Base-by-base conservation (phyloP, 2,113 vertebrate genomes). In the Carlito syrichta region DNA sequence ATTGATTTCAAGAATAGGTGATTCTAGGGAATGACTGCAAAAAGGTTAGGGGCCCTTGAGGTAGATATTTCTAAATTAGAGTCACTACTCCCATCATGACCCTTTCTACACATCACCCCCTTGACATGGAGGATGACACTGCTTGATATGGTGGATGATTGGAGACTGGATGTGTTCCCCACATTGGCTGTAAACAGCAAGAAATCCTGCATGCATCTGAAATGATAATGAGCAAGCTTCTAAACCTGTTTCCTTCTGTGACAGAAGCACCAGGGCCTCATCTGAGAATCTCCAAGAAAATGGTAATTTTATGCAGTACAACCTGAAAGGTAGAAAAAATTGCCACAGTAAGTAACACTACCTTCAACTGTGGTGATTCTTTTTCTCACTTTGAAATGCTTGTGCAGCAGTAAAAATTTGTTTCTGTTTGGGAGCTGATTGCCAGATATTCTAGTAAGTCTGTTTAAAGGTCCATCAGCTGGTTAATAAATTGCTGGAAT, bases 291-390 rank as follows among this genome's bases (percentile, higher is more conserved):
- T 95, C 93, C 48, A 45, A 45, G 89, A 86, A 87, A 78, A 88
- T 84, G 76, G 63, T 66, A 85, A 94, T 94, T 91, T 91, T 86
- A 93, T 96, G 40, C 77, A n/a, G 23, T 58, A 20, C 7, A 62
- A 90, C 50, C 38, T 88, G 30, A 77, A 97, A 91, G 27, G 35
- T 38, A 85, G 86, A 8, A 86, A 56, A 82, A 40, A 16, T 43
- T 56, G 40, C 60, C 83, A 1, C 35, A 17, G 45, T 91, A 91
- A 79, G 85, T 86, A 96, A 71, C 27, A 66, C 54, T 30, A 30
- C 32, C 22, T 79, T 91, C n/a, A 84, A 85, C 45, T 68, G 5
- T 58, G 48, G 11, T 73, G 12, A 27, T 12, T 62, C 81, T 25
- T 19, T 4, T 6, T 7, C 11, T 58, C 12, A 2, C 12, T 85